These are phyloP conservation scores for Drosophila falleni DNA, from an alignment of 2,888 invertebrate species.

Conservation along the genomic window DNA sequence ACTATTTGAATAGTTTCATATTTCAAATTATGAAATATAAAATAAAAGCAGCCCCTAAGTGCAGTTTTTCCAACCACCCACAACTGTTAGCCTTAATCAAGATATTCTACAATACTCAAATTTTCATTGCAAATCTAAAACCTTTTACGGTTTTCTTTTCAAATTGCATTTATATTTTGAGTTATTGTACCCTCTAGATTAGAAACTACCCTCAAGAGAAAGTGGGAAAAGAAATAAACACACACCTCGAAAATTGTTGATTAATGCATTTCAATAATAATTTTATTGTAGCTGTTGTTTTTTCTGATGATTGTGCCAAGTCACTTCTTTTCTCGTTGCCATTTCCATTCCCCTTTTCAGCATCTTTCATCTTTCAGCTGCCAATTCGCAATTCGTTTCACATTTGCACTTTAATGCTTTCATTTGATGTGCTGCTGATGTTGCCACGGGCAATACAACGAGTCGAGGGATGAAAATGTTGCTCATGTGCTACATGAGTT, in stretches of 20 bases:
- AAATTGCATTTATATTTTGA: conserved; percentile 50
- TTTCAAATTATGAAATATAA: conserved; percentile 24
- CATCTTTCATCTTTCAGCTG: conserved; percentile 41
- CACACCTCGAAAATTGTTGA: conserved; percentile 50
- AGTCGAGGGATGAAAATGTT: conserved; percentile 21
- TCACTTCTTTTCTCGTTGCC: conserved; percentile 18
- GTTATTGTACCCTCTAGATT: background rate
- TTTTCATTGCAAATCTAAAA: too few relatives aligned
- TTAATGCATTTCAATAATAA: conserved; percentile 66
- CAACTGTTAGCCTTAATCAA: conserved; percentile 4
- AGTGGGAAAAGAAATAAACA: background rate
- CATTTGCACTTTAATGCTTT: conserved; percentile 77
- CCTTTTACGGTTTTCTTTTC: conserved; percentile 39
- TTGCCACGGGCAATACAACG: conserved; percentile 42
- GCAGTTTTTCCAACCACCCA: conserved; percentile 37
- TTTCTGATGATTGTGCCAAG: conserved; percentile 7
- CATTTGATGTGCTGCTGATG: conserved; percentile 64
- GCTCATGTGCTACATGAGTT: conserved; percentile 44
- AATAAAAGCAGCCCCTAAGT: conserved; percentile 50
- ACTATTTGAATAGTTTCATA: conserved; percentile 21
- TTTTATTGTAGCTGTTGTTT: conserved; percentile 16
- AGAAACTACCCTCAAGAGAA: conserved; percentile 31
- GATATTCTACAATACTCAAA: background rate
- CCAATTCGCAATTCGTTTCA: conserved; percentile 72
- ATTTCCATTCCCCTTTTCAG: background rate